phyloP scores from a whole-genome alignment of 2,888 invertebrate genomes.

The Ctenicera cuprea region DNA sequence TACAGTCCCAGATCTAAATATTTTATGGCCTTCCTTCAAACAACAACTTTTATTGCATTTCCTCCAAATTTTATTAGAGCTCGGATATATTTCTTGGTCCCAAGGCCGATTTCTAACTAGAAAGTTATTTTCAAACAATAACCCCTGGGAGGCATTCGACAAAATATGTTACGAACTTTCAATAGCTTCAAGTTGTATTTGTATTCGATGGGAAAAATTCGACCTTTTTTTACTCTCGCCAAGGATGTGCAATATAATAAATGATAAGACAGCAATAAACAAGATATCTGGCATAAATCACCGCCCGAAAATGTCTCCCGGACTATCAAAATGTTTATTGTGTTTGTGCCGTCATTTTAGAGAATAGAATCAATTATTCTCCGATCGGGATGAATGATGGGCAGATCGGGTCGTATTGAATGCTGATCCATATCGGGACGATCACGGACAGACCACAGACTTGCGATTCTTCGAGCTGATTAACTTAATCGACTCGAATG shows the following conservation, averaged over 20 bases:
- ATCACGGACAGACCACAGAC: constrained; percentile 39
- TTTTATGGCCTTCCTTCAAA: constrained; percentile 36
- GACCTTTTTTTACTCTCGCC: not conserved
- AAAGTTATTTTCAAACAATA: constrained; percentile 27
- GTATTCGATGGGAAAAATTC: no score
- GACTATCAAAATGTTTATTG: constrained; percentile 25
- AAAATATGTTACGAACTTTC: constrained; percentile 9
- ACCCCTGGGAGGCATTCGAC: constrained; percentile 1
- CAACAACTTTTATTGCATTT: constrained; percentile 33
- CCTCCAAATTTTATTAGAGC: constrained; percentile 40
- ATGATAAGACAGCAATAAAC: constrained; percentile 18
- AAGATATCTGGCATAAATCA: constrained; percentile 32
- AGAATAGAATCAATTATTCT: constrained; percentile 68
- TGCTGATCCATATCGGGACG: constrained; percentile 65
- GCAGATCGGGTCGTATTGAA: constrained; percentile 63
- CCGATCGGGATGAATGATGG: constrained; percentile 65
- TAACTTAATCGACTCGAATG: constrained; percentile 46
- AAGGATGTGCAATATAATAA: not conserved
- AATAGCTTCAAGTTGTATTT: no score
- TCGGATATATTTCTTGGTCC: constrained; percentile 10
- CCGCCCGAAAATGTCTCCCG: constrained; percentile 20
- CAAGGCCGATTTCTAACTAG: constrained; percentile 32
- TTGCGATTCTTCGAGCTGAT: constrained; percentile 49
- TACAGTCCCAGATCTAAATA: no score
- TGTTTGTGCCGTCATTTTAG: constrained; percentile 61